Evolutionary conservation across 1,140 invertebrate species (phyloP), one percentile per base, ranked within the genome.

Genomic region (Carposina sasakii): DNA sequence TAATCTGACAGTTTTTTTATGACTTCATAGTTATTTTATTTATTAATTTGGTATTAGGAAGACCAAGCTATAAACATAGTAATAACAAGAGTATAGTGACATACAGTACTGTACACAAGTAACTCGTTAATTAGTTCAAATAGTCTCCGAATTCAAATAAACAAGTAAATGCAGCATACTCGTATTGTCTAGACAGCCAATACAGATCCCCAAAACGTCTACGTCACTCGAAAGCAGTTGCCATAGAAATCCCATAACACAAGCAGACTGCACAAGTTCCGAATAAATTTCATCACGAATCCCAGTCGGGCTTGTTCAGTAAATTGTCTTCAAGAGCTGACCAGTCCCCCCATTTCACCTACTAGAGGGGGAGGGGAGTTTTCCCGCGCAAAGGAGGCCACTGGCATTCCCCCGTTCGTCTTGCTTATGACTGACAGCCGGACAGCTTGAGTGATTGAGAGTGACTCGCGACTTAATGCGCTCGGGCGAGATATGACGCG

Each of bases 381-480:
- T 49, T 19, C 37, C 46, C 34, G 33, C 49, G 48, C 48, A 56
- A 54, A 56, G 74, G 68, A 63, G 66, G 57, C 61, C 49, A 60
- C 61, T 60, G 61, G 57, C 60, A 50, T 62, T 57, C 66, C 73
- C 72, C 73, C 75, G 74, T 79, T 74, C 74, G 74, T 81, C 75
- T 83, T 81, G 77, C 75, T 76, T 79, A 81, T 85, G 82, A 85
- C 64, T 85, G 82, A 85, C 82, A 76, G 64, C 69, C 59, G 66
- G 79, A 85, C 79, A 82, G 76, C 64, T 76, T 77, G 79, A 85
- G 82, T 84, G 82, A 85, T 84, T 82, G 81, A 84, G 79, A 83
- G 71, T 83, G 81, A 85, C 77, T 82, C 64, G 13, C 15, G 19
- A 39, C 8, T 39, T 21, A 39, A 17, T 21, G 10, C 17, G 19